Evolutionary conservation across 2,113 vertebrate genomes (phyloP), one percentile per base, ranked within the genome.

Genomic region (Aspiorhynchus laticeps): DNA sequence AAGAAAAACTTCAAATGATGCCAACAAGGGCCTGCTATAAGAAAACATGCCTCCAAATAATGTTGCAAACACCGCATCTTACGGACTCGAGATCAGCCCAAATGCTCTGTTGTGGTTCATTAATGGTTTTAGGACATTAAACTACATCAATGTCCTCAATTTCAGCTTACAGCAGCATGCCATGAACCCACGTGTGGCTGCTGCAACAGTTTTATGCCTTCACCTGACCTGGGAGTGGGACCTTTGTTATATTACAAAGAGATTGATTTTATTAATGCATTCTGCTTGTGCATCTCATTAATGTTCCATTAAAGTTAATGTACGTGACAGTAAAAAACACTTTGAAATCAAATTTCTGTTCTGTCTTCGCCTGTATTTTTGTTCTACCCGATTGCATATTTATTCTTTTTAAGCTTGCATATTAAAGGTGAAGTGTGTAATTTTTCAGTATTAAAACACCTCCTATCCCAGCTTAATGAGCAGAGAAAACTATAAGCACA

Each of bases 301-400:
- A 74, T 41, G 33, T 41, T 65, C 31, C 73, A 87, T 87, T 85
- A 83, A 59, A 79, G 41, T 31, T 65, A 48, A 85, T 87, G 65
- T 59, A 28, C 53, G 28, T 48, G 1, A 74, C 77, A 24, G n/a
- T 73, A 67, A 53, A 84, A 46, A 67, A 1, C 43, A 61, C 41
- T 81, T 41, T 43, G 14, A 31, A 78, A 77, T 79, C 43, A 10
- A 33, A 46, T 4, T 33, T 33, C 3, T 17, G 2, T 38, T 56
- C 48, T 28, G 10, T 71, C 51, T 11, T 48, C 12, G 7, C 76
- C 8, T 33, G 31, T 33, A 59, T 69, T 28, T 15, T 26, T 33
- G 11, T 19, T 84, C 77, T 78, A 84, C n/a, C 51, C n/a, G 53
- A 17, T 17, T 84, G 51, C 51, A 79, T 79, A 24, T 79, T 10